Conservation (phyloP, 2,888 invertebrate genomes). For the Cantharis rustica region DNA sequence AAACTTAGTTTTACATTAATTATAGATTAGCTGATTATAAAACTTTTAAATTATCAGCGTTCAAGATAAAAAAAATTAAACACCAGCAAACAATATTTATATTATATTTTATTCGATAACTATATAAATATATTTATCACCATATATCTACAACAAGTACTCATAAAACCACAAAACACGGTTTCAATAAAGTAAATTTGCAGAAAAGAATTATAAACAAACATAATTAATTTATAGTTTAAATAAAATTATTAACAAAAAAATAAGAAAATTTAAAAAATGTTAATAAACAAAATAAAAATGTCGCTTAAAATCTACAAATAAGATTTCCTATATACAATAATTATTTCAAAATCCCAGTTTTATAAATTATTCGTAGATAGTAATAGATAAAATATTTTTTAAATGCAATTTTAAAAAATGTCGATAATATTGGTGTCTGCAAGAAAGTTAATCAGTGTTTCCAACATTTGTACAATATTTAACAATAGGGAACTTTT, state of each 20-base stretch:
- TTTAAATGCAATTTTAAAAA: not conserved
- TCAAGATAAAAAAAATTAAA: not conserved
- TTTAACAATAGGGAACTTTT: not conserved
- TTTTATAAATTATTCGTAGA: constrained; percentile 17
- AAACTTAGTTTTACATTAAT: too few species aligned
- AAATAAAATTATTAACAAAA: not conserved
- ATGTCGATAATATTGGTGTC: not conserved
- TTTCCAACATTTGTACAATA: not conserved
- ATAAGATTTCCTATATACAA: not conserved
- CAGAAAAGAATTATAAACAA: not conserved
- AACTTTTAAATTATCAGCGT: too few species aligned
- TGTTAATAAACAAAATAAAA: not conserved
- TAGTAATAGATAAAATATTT: not conserved
- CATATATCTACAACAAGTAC: constrained; percentile 26
- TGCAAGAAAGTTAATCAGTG: not conserved
- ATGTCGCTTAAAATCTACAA: not conserved
- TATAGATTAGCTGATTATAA: too few species aligned
- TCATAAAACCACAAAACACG: constrained; percentile 18
- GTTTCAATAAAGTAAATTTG: constrained; percentile 4
- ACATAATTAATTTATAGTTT: not conserved
- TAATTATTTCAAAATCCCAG: not conserved
- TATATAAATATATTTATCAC: constrained; percentile 29
- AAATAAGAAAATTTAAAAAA: not conserved
- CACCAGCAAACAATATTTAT: not conserved
- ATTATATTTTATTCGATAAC: constrained; percentile 8